Percentiles rank a stretch among this genome's conserved stretches.
Evolutionary conservation across 2,888 invertebrate genomes (phyloP).

Genomic region (Drosophila nr. perissopoda): DNA sequence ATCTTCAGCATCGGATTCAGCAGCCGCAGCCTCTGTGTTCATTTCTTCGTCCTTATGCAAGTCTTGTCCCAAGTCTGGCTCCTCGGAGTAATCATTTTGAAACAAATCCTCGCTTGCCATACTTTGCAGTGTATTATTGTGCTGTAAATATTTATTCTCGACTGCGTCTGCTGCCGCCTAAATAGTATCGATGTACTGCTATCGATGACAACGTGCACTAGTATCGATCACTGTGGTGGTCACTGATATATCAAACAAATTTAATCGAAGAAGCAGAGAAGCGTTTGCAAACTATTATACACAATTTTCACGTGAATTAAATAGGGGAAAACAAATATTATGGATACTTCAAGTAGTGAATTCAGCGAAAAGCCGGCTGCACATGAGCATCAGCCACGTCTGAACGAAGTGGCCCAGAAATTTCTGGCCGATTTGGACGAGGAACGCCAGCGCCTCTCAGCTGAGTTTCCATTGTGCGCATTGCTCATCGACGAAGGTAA

Average conservation of each 20-base stretch:
- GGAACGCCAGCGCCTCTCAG: constrained; percentile 74
- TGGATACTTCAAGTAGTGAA: constrained; percentile 62
- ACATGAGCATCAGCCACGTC: constrained; percentile 75
- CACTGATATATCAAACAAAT: constrained; percentile 1
- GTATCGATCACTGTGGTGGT: constrained; percentile 11
- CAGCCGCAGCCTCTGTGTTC: constrained; percentile 8
- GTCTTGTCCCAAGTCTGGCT: constrained; percentile 60
- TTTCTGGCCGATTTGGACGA: constrained; percentile 80
- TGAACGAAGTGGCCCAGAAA: constrained; percentile 82
- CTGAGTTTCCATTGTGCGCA: constrained; percentile 80
- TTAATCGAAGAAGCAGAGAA: constrained; percentile 30
- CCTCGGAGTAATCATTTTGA: constrained; percentile 73
- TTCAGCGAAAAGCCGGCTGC: constrained; percentile 56
- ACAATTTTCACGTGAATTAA: constrained; percentile 45
- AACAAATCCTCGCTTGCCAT: constrained; percentile 83
- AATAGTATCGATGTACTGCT: constrained; percentile 43
- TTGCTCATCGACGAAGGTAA: constrained; percentile 82
- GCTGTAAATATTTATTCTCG: not conserved
- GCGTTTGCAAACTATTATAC: constrained; percentile 50
- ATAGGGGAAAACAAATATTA: constrained; percentile 5
- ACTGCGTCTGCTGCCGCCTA: constrained; percentile 36
- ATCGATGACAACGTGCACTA: constrained; percentile 17
- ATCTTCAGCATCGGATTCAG: constrained; percentile 27
- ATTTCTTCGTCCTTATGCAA: constrained; percentile 22
- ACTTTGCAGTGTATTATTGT: not conserved